These are phyloP conservation scores for Mercenaria mercenaria DNA, from an alignment of 1,140 invertebrate genomes.

Conservation along the genomic window DNA sequence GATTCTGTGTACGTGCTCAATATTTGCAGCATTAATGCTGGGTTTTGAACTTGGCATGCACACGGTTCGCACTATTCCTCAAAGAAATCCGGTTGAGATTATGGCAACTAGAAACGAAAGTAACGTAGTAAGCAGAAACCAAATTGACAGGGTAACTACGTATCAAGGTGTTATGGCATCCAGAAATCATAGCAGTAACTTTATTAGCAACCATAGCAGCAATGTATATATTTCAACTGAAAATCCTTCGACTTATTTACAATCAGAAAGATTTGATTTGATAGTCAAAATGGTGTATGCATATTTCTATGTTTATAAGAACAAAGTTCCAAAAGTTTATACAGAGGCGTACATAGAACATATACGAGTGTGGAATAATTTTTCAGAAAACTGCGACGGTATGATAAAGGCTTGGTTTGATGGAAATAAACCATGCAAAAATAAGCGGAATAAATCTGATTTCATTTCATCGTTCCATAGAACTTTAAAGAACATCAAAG, in stretches of 20 bases:
- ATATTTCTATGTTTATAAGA: not conserved
- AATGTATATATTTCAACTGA: too few relatives aligned
- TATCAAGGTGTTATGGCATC: too few relatives aligned
- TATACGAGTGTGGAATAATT: not conserved
- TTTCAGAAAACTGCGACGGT: not conserved
- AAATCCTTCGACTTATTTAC: not conserved
- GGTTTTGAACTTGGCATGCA: too few relatives aligned
- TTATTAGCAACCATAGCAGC: too few relatives aligned
- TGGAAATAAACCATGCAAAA: not conserved
- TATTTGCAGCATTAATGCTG: too few relatives aligned
- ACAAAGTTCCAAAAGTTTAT: not conserved
- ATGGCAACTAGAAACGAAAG: too few relatives aligned
- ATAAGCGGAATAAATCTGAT: not conserved
- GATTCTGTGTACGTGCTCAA: too few relatives aligned
- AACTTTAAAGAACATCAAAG: not conserved
- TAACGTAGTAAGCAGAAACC: too few relatives aligned
- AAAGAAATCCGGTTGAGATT: too few relatives aligned
- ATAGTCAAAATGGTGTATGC: not conserved
- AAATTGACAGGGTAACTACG: too few relatives aligned
- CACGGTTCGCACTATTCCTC: too few relatives aligned
- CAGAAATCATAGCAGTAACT: too few relatives aligned
- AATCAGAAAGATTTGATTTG: not conserved
- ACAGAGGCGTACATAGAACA: not conserved
- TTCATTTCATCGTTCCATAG: not conserved
- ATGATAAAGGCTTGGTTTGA: not conserved